These are phyloP conservation scores for Cyaniris semiargus DNA, from an alignment of 2,888 invertebrate genomes.

Conservation along the genomic window DNA sequence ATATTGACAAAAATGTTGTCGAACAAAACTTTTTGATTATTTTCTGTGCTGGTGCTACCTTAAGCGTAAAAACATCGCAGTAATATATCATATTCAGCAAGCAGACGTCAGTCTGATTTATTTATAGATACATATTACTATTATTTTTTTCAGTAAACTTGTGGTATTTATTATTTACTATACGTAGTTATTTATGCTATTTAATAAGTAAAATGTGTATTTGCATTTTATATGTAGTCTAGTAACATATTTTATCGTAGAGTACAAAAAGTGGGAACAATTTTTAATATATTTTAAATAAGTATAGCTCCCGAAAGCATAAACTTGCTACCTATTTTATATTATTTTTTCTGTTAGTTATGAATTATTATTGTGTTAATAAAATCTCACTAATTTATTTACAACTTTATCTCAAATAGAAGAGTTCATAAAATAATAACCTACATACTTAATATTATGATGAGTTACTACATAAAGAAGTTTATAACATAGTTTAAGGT, in stretches of 20 bases:
- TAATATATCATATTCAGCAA: too few relatives aligned
- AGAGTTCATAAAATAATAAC: background rate
- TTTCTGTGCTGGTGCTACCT: too few relatives aligned
- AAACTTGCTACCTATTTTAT: background rate
- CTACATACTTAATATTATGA: background rate
- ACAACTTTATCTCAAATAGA: background rate
- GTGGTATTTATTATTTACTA: background rate
- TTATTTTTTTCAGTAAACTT: background rate
- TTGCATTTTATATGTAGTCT: slow-evolving; percentile 33
- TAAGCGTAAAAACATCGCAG: too few relatives aligned
- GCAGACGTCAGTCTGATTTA: too few relatives aligned
- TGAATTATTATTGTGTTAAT: background rate
- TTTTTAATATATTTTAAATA: slow-evolving; percentile 9
- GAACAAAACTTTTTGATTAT: too few relatives aligned
- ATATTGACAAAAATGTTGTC: too few relatives aligned
- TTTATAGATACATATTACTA: too few relatives aligned
- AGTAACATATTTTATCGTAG: slow-evolving; percentile 26
- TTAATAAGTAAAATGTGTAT: background rate
- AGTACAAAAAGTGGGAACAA: slow-evolving; percentile 27
- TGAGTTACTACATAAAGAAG: background rate
- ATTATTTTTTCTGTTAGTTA: background rate
- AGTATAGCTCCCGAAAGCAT: background rate
- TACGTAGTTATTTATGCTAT: background rate
- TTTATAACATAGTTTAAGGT: slow-evolving; percentile 13
- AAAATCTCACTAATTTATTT: background rate